Evolutionary conservation across 2,888 invertebrate genomes (phyloP), one percentile per base, ranked within the genome.

Genomic region (Sphinx pinastri): DNA sequence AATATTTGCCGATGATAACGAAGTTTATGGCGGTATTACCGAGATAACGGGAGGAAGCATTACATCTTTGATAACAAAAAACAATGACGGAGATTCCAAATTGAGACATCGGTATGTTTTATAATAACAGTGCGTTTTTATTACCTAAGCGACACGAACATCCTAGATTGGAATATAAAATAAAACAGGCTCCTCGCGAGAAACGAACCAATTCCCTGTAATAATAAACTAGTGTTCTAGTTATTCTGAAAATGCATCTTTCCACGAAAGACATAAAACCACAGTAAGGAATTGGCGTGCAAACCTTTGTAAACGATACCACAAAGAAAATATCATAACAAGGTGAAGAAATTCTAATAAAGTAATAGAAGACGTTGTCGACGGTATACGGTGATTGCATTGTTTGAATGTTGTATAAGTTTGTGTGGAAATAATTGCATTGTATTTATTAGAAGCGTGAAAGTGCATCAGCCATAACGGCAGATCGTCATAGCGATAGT

Each of bases 401-500:
- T 68, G 66, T 72, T 51, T 67, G 38, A 68, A 68, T 16, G 67
- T 69, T 52, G 58, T 38, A 47, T 63, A 63, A 45, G 60, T 68
- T 58, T 59, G 51, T 70, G 66, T 70, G 68, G 68, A 72, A 70
- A 70, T 63, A 25, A 68, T 72, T 71, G 72, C 74, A 72, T 75
- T 70, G 71, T 69, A 51, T 73, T 72, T 69, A 74, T 72, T 74
- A 75, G 73, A 77, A 76, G 73, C 76, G 77, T 79, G 79, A 79
- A 79, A 79, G 79, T 78, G 76, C 77, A 78, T 74, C 71, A 77
- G 73, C 73, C 75, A 76, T 78, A 77, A 75, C 78, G 73, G 67
- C 54, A 72, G 76, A 77, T 79, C 76, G 74, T 86, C 83, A 84
- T 85, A 86, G 79, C 81, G 87, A 88, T 89, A 85, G 79, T 81